phyloP scores from a whole-genome alignment of 2,888 invertebrate genomes.

The Chesias legatella region DNA sequence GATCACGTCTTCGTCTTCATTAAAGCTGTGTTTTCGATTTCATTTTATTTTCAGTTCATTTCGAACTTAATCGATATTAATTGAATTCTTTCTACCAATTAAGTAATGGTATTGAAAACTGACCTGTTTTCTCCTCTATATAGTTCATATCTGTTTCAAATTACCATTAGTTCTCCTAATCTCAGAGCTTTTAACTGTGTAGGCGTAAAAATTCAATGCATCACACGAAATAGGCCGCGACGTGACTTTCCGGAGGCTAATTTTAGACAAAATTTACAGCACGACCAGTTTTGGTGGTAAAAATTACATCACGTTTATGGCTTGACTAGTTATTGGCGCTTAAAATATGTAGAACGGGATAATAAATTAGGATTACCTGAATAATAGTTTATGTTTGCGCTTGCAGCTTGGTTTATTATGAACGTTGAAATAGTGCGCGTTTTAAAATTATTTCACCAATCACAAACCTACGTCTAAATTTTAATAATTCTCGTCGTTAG shows the following conservation, averaged over 20 bases:
- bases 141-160: too few relatives aligned
- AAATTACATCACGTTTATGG: constrained; percentile 5
- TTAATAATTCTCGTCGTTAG: too few relatives aligned
- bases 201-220: not conserved
- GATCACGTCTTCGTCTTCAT: too few relatives aligned
- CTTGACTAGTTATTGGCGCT: not conserved
- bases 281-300: not conserved
- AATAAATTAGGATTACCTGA: constrained; percentile 7
- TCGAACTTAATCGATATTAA: too few relatives aligned
- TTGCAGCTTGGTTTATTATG: constrained; percentile 3
- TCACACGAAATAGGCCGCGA: not conserved
- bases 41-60: too few relatives aligned
- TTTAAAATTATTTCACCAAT: constrained; percentile 4
- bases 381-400: constrained; percentile 5
- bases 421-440: constrained; percentile 1
- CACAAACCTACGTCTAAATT: constrained; percentile 9
- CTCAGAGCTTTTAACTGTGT: not conserved
- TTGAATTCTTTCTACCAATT: too few relatives aligned
- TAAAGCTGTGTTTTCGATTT: too few relatives aligned
- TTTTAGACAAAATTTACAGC: constrained; percentile 4
- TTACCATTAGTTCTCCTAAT: not conserved
- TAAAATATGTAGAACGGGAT: constrained; percentile 9
- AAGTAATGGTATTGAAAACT: too few relatives aligned
- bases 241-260: not conserved
- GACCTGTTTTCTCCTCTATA: too few relatives aligned